A percentile compares a stretch with the other conserved stretches of the same genome.
Conservation (phyloP, 1,140 invertebrate genomes). For the Meloidogyne chitwoodi region DNA sequence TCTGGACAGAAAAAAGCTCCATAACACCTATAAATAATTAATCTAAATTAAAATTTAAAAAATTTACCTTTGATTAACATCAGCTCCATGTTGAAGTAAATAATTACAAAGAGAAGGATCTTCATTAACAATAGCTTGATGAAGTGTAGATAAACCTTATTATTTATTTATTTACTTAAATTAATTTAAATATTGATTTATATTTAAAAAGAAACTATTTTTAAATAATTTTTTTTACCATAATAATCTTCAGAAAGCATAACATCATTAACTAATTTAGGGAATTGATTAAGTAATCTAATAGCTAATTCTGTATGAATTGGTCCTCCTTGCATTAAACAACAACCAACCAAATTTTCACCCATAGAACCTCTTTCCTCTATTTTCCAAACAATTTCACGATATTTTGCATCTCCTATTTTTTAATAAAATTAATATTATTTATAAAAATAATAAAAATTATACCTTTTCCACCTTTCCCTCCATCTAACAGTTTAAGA, state of each 20-base stretch:
- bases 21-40: constrained; percentile 61
- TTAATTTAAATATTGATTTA: background rate
- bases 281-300: constrained; percentile 78
- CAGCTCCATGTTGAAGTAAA: constrained; percentile 81
- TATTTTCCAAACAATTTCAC: constrained; percentile 85
- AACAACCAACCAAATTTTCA: constrained; percentile 87
- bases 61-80: constrained; percentile 77
- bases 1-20: constrained; percentile 95
- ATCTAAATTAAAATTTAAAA: background rate
- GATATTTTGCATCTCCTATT: constrained; percentile 66
- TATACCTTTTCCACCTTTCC: constrained; percentile 63
- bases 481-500: constrained; percentile 53
- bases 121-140: constrained; percentile 96
- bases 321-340: constrained; percentile 82
- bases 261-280: constrained; percentile 89
- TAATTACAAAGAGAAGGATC: constrained; percentile 95
- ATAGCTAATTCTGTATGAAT: constrained; percentile 84
- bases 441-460: background rate
- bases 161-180: background rate
- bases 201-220: too few species aligned
- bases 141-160: constrained; percentile 65
- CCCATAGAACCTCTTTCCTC: constrained; percentile 82
- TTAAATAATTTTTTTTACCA: constrained; percentile 68
- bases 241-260: constrained; percentile 95
- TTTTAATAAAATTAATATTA: constrained; percentile 11